Evolutionary conservation across 2,888 invertebrate genomes (phyloP), one percentile per base, ranked within the genome.

Genomic region (Smittia sp.): DNA sequence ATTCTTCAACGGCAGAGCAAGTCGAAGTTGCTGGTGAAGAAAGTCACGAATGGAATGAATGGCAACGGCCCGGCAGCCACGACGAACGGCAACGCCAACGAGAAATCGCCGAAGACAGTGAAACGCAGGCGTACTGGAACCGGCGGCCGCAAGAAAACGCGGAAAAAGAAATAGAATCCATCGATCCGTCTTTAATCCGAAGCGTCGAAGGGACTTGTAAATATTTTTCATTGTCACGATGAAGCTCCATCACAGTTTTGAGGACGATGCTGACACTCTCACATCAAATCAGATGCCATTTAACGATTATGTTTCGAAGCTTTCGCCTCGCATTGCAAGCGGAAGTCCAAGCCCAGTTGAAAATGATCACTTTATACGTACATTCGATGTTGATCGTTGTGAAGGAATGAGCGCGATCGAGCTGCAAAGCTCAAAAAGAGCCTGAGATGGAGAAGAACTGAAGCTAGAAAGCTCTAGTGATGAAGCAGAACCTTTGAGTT

Each of bases 161-260:
- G 73, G 4, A 73, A 73, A 73, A 73, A 73, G 73, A 73, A 73
- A 73, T 73, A 73, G 72, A 72, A 72, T 62, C 39, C 13, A 24
- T 54, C 7, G 54, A 69, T 54, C 27, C 27, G 25, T 63, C 7
- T 58, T 9, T 63, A 25, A 27, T 20, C 7, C 9, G 9, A 18
- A 20, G 18, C 22, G 2, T 58, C 58, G 9, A 15, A 13, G 27
- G 6, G 63, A 58, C 13, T n/a, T 63, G 63, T 63, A 63, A 24
- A 63, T 63, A 63, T 7, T 2, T 58, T 58, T 58, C 20, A 58
- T 58, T 22, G 15, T 20, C 9, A 18, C 9, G 1, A 20, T 20
- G 18, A 18, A n/a, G 22, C n/a, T 3, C n/a, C 63, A 24, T 27
- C 63, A 63, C 25, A 63, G 11, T 7, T 1, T 13, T 63, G 25